Evolutionary conservation across 1,140 invertebrate species (phyloP).

Genomic region (Dysdera silvatica): DNA sequence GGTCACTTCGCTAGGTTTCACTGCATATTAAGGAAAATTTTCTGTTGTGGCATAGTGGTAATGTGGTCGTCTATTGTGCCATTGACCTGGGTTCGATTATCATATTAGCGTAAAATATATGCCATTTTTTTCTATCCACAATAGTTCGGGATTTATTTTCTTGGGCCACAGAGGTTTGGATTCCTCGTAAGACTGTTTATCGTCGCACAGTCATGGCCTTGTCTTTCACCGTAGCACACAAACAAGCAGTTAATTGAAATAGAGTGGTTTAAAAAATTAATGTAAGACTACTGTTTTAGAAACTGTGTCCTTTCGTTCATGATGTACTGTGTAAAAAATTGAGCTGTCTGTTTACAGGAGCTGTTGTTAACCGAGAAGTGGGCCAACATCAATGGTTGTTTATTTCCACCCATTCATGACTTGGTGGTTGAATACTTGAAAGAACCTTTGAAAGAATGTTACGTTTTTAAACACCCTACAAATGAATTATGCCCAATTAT

Average conservation of each 20-base stretch:
- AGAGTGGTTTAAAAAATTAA: not conserved
- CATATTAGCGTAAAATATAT: too few relatives aligned
- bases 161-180: not conserved
- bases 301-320: not conserved
- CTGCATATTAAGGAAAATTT: too few relatives aligned
- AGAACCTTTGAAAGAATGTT: constrained; percentile 46
- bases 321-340: not conserved
- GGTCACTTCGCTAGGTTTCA: too few relatives aligned
- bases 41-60: too few relatives aligned
- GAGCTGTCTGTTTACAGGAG: constrained; percentile 39
- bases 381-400: constrained; percentile 45
- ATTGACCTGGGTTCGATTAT: too few relatives aligned
- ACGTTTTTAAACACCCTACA: constrained; percentile 46
- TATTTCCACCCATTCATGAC: constrained; percentile 47
- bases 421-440: constrained; percentile 38
- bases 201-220: not conserved
- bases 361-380: constrained; percentile 47
- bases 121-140: too few relatives aligned
- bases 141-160: too few relatives aligned
- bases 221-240: not conserved
- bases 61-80: too few relatives aligned
- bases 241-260: not conserved
- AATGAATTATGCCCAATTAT: constrained; percentile 47
- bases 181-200: not conserved
- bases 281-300: not conserved